phyloP scores from a whole-genome alignment of 2,797 vertebrate genomes.

The Brachyrhaphis roseni region DNA sequence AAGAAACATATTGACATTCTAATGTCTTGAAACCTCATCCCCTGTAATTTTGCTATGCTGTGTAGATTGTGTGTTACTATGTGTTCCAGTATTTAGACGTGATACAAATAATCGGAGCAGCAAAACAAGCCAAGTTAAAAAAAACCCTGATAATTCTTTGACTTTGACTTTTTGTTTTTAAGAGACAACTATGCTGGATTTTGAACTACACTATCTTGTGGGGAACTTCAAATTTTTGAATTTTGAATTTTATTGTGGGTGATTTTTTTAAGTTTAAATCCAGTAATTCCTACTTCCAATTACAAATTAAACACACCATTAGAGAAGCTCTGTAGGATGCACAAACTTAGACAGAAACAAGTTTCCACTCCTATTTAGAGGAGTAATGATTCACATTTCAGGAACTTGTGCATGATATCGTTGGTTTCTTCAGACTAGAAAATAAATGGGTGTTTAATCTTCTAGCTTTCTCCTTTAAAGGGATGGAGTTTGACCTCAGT shows the following conservation, averaged over 20 bases:
- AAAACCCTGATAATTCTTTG: not conserved
- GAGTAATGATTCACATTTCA: not conserved
- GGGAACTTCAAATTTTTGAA: not conserved
- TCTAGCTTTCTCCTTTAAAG: conserved; percentile 18
- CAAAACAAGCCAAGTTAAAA: not conserved
- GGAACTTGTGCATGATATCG: conserved; percentile 8
- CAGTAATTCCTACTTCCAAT: not conserved
- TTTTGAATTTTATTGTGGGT: not conserved
- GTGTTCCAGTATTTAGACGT: not conserved
- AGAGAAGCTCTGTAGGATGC: not conserved
- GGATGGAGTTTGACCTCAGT: conserved; percentile 27
- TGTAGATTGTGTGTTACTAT: not conserved
- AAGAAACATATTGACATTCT: not conserved
- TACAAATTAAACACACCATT: not conserved
- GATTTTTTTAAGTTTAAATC: not conserved
- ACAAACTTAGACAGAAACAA: not conserved
- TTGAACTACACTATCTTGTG: not conserved
- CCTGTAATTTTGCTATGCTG: not conserved
- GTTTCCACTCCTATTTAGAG: not conserved
- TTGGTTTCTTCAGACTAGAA: conserved; percentile 18
- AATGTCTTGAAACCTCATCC: not conserved
- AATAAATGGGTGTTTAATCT: conserved; percentile 28
- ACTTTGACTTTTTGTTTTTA: not conserved
- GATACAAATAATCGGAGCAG: not conserved
- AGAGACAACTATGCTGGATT: not conserved